Conservation (phyloP, 2,888 invertebrate genomes). For the Galeopsomyia nigrocyanea region DNA sequence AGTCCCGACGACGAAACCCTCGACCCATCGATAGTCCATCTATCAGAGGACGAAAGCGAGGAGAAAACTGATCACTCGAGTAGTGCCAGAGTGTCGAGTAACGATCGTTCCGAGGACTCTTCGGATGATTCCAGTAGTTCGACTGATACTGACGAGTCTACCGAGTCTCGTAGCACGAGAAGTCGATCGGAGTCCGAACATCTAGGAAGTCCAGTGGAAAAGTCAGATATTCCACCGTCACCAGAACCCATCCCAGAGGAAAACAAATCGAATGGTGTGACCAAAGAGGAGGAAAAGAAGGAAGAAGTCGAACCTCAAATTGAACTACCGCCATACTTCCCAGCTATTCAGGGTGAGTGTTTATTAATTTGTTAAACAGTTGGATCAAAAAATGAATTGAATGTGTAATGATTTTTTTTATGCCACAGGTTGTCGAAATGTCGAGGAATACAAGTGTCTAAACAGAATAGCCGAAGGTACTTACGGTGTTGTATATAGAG, state of each 20-base stretch:
- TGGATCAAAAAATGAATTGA: no score
- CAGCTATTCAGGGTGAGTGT: slow-evolving; percentile 80
- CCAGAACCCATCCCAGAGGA: slow-evolving; percentile 71
- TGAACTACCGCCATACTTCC: slow-evolving; percentile 84
- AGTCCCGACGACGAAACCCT: slow-evolving; percentile 59
- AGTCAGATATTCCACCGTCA: slow-evolving; percentile 70
- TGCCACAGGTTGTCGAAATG: slow-evolving; percentile 87
- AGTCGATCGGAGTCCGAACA: slow-evolving; percentile 56
- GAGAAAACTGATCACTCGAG: slow-evolving; percentile 57
- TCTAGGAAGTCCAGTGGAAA: slow-evolving; percentile 57
- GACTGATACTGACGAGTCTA: slow-evolving; percentile 61
- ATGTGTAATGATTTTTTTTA: no score
- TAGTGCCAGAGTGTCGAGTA: slow-evolving; percentile 57
- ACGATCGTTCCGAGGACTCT: slow-evolving; percentile 31
- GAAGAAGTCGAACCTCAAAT: slow-evolving; percentile 66
- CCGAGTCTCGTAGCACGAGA: slow-evolving; percentile 60
- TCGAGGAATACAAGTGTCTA: slow-evolving; percentile 97
- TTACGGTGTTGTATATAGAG: slow-evolving; percentile 97
- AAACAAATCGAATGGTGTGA: slow-evolving; percentile 63
- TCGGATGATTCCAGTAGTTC: slow-evolving; percentile 61
- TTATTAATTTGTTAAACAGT: not conserved
- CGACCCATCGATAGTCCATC: slow-evolving; percentile 64
- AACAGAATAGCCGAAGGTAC: slow-evolving; percentile 99
- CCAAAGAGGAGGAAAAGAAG: slow-evolving; percentile 57
- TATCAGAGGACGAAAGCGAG: slow-evolving; percentile 62